Conservation (phyloP, 1,140 invertebrate genomes). For the Choristoneura fumiferana region DNA sequence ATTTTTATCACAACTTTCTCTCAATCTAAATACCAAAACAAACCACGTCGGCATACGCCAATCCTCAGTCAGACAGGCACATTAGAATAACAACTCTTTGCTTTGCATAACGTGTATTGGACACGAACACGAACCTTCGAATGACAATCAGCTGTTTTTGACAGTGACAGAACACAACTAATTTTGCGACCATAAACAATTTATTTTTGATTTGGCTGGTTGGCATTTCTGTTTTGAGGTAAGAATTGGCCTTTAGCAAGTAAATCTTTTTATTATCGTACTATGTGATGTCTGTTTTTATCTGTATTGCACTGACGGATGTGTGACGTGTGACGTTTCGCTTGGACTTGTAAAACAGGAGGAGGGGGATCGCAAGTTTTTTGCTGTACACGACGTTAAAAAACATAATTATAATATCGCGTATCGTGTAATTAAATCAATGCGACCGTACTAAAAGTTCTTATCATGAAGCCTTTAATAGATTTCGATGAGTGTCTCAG, state of each 20-base stretch:
- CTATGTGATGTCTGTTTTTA: not conserved
- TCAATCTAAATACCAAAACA: not conserved
- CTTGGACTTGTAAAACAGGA: conserved; percentile 15
- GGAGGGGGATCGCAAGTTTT: conserved; percentile 9
- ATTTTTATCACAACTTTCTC: conserved; percentile 3
- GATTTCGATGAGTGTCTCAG: conserved; percentile 91
- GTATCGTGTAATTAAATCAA: conserved; percentile 17
- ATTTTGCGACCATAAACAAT: not conserved
- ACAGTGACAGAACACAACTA: not conserved
- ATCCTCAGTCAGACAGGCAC: too few species aligned
- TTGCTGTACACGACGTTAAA: conserved; percentile 13
- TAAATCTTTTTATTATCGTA: not conserved
- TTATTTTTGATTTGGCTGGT: not conserved
- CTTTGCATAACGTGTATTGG: too few species aligned
- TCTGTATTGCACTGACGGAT: conserved; percentile 2
- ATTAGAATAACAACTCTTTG: too few species aligned
- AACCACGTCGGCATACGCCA: not conserved
- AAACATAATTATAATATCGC: conserved; percentile 13
- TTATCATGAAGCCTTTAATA: conserved; percentile 84
- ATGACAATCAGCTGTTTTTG: not conserved
- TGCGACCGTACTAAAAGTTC: conserved; percentile 10
- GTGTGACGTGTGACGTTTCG: conserved; percentile 9
- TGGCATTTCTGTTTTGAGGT: not conserved
- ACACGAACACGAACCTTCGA: not conserved
- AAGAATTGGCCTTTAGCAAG: not conserved